A percentile compares a stretch with the other conserved stretches of the same genome.
Evolutionary conservation across 2,113 vertebrate genomes (phyloP).

Genomic region (Vimba vimba): DNA sequence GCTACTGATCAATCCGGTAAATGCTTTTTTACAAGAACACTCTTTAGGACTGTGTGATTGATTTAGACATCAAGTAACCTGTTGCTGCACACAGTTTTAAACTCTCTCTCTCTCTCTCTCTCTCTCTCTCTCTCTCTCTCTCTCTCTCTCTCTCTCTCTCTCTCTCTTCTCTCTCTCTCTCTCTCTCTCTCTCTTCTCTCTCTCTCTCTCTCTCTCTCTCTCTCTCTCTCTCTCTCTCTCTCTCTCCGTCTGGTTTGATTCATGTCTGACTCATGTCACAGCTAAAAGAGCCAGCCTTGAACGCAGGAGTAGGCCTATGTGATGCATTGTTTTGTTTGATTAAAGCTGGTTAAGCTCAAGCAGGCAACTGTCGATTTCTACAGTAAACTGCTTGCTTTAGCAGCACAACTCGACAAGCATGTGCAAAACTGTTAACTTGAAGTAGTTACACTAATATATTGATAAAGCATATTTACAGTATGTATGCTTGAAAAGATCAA

Average conservation of each 20-base stretch:
- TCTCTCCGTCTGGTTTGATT: background rate
- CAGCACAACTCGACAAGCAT: background rate
- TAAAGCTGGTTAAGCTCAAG: slow-evolving; percentile 18
- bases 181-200: background rate
- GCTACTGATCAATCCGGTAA: background rate
- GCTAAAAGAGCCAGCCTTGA: slow-evolving; percentile 11
- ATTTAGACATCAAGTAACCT: background rate
- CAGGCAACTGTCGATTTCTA: slow-evolving; percentile 3
- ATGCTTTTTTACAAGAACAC: background rate
- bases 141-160: background rate
- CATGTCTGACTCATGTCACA: slow-evolving; percentile 2
- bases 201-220: no score
- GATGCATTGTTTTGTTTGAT: slow-evolving; percentile 29
- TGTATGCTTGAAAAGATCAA: background rate
- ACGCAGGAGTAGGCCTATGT: background rate
- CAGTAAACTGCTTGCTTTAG: slow-evolving; percentile 12
- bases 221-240: background rate
- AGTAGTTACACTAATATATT: slow-evolving; percentile 3
- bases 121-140: background rate
- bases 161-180: background rate
- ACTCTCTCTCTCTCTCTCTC: no score
- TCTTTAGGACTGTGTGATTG: background rate
- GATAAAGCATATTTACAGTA: background rate
- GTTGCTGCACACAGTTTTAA: background rate
- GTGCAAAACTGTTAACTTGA: background rate